Evolutionary conservation across 2,797 vertebrate genomes (phyloP).

Genomic region (Pantherophis vulpinus): DNA sequence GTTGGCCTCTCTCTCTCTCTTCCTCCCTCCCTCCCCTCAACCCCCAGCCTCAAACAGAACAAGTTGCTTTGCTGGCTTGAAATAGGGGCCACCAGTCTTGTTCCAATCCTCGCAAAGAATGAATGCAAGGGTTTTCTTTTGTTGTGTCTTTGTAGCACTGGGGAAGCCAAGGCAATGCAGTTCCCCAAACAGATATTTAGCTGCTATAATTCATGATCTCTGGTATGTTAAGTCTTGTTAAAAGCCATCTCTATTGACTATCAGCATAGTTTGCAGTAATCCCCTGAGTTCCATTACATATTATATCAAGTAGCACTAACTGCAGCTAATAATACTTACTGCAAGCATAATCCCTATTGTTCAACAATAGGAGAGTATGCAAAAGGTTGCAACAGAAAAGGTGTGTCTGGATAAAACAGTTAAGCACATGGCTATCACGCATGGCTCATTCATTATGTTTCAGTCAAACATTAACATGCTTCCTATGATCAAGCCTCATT

Average conservation of each 20-base stretch:
- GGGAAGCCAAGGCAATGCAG: neutral
- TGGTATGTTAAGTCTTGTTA: neutral
- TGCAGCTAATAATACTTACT: neutral
- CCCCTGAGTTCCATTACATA: neutral
- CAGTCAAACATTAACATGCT: slow-evolving; percentile 67
- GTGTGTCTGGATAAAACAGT: slow-evolving; percentile 52
- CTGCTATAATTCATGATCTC: neutral
- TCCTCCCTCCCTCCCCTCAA: neutral
- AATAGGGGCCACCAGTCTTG: neutral
- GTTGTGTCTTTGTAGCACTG: no score
- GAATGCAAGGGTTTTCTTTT: neutral
- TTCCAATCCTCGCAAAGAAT: neutral
- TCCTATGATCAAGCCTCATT: slow-evolving; percentile 39
- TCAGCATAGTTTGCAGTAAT: neutral
- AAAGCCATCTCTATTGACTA: neutral
- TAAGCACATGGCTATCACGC: neutral
- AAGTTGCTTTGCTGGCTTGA: neutral
- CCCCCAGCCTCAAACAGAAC: neutral
- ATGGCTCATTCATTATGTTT: slow-evolving; percentile 41
- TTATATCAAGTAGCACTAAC: neutral
- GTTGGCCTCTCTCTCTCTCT: neutral
- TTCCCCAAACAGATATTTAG: no score
- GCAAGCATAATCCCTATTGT: neutral
- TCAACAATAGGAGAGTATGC: neutral
- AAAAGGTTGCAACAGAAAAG: slow-evolving; percentile 14